These are phyloP conservation scores for Semicossyphus pulcher DNA, from an alignment of 2,113 vertebrate species.

Conservation along the genomic window DNA sequence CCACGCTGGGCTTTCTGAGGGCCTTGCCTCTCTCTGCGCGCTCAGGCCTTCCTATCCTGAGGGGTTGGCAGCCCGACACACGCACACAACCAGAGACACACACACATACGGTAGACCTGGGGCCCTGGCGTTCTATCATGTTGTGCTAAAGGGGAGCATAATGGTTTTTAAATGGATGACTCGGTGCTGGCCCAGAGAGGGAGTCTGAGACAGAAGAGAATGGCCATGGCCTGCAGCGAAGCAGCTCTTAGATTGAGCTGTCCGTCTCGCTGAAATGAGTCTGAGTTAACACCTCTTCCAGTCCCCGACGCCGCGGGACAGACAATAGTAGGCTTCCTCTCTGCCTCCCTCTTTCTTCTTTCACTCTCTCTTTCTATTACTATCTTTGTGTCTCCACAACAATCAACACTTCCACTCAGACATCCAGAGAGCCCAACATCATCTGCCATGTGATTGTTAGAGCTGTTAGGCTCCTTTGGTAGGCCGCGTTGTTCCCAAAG, in stretches of 20 bases:
- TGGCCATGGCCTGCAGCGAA: conserved; percentile 84
- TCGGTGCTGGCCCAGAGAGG: conserved; percentile 75
- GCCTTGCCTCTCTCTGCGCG: conserved; percentile 58
- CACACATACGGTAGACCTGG: conserved; percentile 61
- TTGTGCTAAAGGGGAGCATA: conserved; percentile 87
- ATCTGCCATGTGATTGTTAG: conserved; percentile 35
- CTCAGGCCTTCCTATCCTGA: conserved; percentile 67
- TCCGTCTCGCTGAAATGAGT: conserved; percentile 88
- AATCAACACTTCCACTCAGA: conserved; percentile 38
- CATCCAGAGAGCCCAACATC: conserved; percentile 36
- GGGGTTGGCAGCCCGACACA: conserved; percentile 60
- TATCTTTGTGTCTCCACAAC: conserved; percentile 21
- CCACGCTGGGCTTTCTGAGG: conserved; percentile 59
- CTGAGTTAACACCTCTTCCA: conserved; percentile 85
- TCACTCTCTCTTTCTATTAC: conserved; percentile 45
- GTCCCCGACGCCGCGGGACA: conserved; percentile 76
- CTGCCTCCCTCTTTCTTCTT: conserved; percentile 64
- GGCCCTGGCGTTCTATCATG: conserved; percentile 84
- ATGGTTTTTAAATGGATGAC: conserved; percentile 91
- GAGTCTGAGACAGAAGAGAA: conserved; percentile 79
- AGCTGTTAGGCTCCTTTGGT: conserved; percentile 40
- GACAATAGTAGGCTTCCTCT: conserved; percentile 78
- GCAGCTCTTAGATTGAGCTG: conserved; percentile 88
- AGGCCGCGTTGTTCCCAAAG: conserved; percentile 43
- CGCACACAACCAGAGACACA: conserved; percentile 61